Conservation (phyloP, 2,797 vertebrate species). For the Gallinago nigripennis region DNA sequence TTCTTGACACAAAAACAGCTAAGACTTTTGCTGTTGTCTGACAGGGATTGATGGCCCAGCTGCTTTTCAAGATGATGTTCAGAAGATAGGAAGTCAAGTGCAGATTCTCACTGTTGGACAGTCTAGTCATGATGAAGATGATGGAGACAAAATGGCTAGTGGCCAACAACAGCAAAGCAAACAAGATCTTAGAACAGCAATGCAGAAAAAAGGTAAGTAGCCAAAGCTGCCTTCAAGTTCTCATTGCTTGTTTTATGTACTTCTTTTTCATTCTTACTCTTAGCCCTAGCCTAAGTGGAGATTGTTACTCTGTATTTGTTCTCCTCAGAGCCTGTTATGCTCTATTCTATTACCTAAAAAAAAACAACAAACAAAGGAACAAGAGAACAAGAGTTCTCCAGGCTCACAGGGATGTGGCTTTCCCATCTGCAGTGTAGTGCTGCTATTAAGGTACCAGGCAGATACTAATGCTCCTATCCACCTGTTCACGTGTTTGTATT, state of each 20-base stretch:
- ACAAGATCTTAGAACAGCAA: constrained; percentile 91
- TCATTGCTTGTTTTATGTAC: background rate
- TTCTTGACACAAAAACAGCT: background rate
- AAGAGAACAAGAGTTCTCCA: background rate
- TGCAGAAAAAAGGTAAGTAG: constrained; percentile 95
- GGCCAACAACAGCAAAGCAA: constrained; percentile 87
- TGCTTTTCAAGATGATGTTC: constrained; percentile 88
- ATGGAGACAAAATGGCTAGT: constrained; percentile 83
- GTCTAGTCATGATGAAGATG: constrained; percentile 81
- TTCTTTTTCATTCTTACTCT: background rate
- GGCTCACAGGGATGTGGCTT: background rate
- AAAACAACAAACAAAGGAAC: background rate
- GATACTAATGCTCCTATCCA: background rate
- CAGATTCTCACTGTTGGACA: constrained; percentile 92
- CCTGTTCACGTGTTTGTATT: background rate
- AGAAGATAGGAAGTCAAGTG: constrained; percentile 83
- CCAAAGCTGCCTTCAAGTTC: background rate
- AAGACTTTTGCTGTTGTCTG: constrained; percentile 61
- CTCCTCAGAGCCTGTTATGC: background rate
- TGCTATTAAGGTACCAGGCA: background rate
- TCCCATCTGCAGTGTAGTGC: constrained; percentile 1
- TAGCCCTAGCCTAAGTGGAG: background rate
- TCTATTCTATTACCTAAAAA: background rate
- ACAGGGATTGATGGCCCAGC: constrained; percentile 89
- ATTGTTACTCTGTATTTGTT: background rate